Percentiles rank a stretch among this genome's conserved stretches.
phyloP scores from a whole-genome alignment of 1,140 invertebrate species.

The Drosophila watanabei region DNA sequence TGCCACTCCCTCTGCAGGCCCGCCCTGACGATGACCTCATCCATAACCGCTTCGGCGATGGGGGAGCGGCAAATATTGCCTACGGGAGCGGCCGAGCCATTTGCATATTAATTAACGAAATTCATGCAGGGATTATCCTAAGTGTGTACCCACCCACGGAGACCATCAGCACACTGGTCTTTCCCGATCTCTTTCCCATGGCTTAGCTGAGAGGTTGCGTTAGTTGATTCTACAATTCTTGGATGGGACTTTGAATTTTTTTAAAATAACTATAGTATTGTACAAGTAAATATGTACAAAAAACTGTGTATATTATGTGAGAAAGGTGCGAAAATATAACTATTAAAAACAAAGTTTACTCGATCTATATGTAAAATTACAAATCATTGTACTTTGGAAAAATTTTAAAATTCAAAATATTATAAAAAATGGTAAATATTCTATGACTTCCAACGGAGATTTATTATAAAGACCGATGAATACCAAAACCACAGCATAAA shows the following conservation, averaged over 20 bases:
- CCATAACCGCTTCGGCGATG: slow-evolving; percentile 96
- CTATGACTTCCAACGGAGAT: neutral
- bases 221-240: slow-evolving; percentile 5
- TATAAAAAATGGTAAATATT: too few species aligned
- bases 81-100: slow-evolving; percentile 49
- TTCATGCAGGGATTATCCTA: slow-evolving; percentile 6
- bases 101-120: slow-evolving; percentile 32
- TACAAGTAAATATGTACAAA: slow-evolving; percentile 30
- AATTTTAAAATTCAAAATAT: too few species aligned
- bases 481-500: neutral
- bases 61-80: slow-evolving; percentile 97
- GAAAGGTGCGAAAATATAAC: neutral
- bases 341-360: neutral
- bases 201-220: neutral
- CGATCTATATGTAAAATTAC: neutral
- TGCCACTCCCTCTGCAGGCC: slow-evolving; percentile 90
- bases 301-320: neutral
- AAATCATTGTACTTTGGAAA: too few species aligned
- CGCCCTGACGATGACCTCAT: slow-evolving; percentile 89
- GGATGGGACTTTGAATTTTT: slow-evolving; percentile 1
- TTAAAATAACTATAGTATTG: too few species aligned
- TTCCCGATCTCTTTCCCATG: slow-evolving; percentile 22
- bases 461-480: neutral
- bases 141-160: slow-evolving; percentile 85
- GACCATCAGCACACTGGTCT: slow-evolving; percentile 84